phyloP scores from a whole-genome alignment of 2,113 vertebrate species.

The Nyctereutes procyonoides region DNA sequence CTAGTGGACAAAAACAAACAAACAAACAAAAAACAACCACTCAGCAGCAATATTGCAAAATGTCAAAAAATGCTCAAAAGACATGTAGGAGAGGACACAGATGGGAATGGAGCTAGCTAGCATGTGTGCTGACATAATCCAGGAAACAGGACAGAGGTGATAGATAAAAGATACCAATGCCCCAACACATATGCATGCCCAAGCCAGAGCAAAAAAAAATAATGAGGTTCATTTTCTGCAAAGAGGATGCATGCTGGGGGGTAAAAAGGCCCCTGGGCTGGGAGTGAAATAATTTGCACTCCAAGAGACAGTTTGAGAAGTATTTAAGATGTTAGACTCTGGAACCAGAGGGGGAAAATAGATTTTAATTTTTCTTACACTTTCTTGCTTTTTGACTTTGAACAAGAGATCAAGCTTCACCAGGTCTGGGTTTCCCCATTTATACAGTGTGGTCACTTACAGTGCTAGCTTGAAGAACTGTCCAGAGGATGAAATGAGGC shows the following conservation, averaged over 20 bases:
- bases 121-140: neutral
- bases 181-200: neutral
- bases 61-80: constrained; percentile 1
- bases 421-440: neutral
- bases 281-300: neutral
- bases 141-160: neutral
- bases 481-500: neutral
- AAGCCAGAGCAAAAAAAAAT: neutral
- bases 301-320: neutral
- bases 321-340: neutral
- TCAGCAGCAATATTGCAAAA: constrained; percentile 42
- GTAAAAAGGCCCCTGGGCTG: neutral
- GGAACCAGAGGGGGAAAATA: neutral
- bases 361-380: constrained; percentile 31
- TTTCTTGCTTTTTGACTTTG: constrained; percentile 2
- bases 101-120: neutral
- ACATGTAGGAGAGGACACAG: constrained; percentile 4
- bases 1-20: neutral
- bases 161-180: constrained; percentile 9
- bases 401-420: neutral
- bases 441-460: neutral
- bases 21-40: neutral
- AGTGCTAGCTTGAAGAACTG: neutral
- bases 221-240: neutral
- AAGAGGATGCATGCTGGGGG: neutral